phyloP scores from a whole-genome alignment of 2,888 invertebrate genomes.

The Seladonia tumulorum region DNA sequence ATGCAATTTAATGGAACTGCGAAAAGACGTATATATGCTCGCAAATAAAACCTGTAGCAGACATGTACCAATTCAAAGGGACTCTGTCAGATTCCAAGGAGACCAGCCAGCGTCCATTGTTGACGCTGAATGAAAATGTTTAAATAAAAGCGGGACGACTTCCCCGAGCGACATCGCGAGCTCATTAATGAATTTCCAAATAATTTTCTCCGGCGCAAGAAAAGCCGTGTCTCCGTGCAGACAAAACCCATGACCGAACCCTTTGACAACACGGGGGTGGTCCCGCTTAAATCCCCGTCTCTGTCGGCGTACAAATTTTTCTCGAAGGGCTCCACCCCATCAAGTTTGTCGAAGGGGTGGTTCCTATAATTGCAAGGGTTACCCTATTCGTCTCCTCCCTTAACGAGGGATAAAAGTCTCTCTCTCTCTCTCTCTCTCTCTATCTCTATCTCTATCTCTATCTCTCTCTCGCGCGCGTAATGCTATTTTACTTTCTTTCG shows the following conservation, averaged over 20 bases:
- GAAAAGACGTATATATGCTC: not conserved
- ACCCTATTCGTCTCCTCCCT: constrained; percentile 46
- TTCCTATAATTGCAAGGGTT: constrained; percentile 72
- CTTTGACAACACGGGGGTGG: constrained; percentile 47
- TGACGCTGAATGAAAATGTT: not conserved
- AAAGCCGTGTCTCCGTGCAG: constrained; percentile 12
- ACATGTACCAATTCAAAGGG: not conserved
- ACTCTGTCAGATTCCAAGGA: not conserved
- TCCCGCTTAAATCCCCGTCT: constrained; percentile 37
- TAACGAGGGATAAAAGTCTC: constrained; percentile 67
- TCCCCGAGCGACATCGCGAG: not conserved
- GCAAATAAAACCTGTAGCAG: not conserved
- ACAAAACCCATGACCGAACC: constrained; percentile 29
- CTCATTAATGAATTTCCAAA: constrained; percentile 13
- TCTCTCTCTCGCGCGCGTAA: constrained; percentile 15
- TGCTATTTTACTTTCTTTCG: constrained; percentile 50
- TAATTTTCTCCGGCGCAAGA: constrained; percentile 29
- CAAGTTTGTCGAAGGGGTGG: constrained; percentile 65
- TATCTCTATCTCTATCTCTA: constrained; percentile 39
- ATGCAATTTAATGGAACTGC: not conserved
- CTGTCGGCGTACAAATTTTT: constrained; percentile 41
- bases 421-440: constrained; percentile 27
- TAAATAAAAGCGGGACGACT: not conserved
- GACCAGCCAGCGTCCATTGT: not conserved
- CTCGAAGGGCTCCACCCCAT: constrained; percentile 41